These are phyloP conservation scores for Oscheius sp. DNA, from an alignment of 1,140 invertebrate species.

Conservation along the genomic window DNA sequence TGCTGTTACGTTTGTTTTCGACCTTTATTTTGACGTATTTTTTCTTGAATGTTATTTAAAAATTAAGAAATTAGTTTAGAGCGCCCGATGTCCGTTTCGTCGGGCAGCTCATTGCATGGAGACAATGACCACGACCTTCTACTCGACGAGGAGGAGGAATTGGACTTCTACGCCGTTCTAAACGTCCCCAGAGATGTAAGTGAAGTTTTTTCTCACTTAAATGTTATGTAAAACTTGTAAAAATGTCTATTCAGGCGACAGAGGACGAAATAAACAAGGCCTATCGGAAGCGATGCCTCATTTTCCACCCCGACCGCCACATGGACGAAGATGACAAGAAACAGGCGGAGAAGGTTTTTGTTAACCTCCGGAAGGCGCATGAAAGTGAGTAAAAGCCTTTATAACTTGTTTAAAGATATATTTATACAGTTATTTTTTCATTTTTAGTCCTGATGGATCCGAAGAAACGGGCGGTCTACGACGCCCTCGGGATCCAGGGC, in stretches of 20 bases:
- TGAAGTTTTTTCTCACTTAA: constrained; percentile 17
- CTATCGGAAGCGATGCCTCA: constrained; percentile 52
- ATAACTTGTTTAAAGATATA: not conserved
- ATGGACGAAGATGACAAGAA: constrained; percentile 51
- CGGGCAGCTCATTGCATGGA: constrained; percentile 41
- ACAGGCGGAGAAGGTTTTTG: constrained; percentile 54
- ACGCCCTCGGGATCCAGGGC: constrained; percentile 52
- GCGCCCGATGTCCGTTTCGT: constrained; percentile 41
- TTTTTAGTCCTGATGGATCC: constrained; percentile 53
- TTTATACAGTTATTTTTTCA: constrained; percentile 7
- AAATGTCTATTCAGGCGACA: constrained; percentile 46
- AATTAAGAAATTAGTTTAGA: no score
- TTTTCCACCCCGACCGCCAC: constrained; percentile 59
- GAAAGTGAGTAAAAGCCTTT: constrained; percentile 46
- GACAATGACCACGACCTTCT: constrained; percentile 42
- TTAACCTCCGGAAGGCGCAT: constrained; percentile 50
- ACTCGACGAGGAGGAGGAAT: constrained; percentile 42
- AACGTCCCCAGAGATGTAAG: constrained; percentile 52
- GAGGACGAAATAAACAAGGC: constrained; percentile 55
- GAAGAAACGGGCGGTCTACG: constrained; percentile 55
- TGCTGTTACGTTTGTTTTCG: no score
- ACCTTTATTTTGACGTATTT: no score
- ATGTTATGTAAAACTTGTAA: not conserved
- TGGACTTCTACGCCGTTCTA: constrained; percentile 58
- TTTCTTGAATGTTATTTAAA: no score